Base-by-base conservation (phyloP, 1,140 invertebrate genomes). In the Andrena cerasifolii region DNA sequence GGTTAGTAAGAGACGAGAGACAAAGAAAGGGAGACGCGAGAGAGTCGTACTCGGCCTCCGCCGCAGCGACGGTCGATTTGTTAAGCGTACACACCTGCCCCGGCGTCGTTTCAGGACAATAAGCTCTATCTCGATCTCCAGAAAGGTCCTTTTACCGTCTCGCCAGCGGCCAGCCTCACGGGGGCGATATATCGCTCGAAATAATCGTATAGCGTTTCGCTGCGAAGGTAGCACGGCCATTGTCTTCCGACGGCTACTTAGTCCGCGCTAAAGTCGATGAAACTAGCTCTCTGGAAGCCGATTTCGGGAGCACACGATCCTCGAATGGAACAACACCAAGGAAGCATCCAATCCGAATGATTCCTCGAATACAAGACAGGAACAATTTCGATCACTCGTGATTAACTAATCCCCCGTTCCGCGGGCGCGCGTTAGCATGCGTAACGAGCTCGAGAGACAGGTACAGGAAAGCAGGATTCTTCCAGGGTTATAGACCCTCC, bases 21-120 rank as follows among this genome's bases (percentile, higher is more conserved):
- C 18, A 54, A 24, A 24, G 49, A 54, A 33, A 36, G 47, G 72
- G 51, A 66, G 61, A 36, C 26, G 72, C 36, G 54, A 43, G 62
- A 75, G 47, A 62, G 43, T 71, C 70, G 70, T 73, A 61, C 33
- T 71, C 58, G 40, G n/a, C 45, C 53, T 43, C 14, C 10, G 36
- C 70, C 31, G 49, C 49, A 62, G 58, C 67, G 81, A 73, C 78
- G 82, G 74, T 63, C 84, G 84, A 86, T 86, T 86, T 86, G 83
- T 86, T 86, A 86, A 79, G 61, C 83, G 79, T 82, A 86, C 83
- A 86, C 84, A 86, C 84, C 84, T 86, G 84, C 83, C 79, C 83
- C n/a, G 80, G 63, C 71, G 77, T 85, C 83, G 83, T 86, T 80
- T 66, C 83, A 53, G 83, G 83, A 86, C 84, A 86, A 86, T 86